phyloP scores from a whole-genome alignment of 2,888 invertebrate genomes.

The Tridacna gigas region DNA sequence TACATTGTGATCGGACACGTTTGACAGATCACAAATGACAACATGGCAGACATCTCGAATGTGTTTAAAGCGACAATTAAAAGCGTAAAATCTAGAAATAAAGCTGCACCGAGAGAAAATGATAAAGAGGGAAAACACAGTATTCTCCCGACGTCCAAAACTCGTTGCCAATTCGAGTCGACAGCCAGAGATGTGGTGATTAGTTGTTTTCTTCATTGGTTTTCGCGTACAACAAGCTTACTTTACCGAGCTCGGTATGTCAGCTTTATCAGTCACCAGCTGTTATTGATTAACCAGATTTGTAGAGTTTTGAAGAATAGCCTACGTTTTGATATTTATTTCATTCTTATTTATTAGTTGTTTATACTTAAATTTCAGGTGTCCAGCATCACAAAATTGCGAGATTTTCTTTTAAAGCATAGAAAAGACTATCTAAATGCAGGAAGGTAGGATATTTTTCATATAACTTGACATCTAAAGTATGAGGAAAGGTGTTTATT shows the following conservation, averaged over 20 bases:
- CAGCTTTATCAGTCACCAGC: too few relatives aligned
- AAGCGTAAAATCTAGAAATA: conserved; percentile 87
- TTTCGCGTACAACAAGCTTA: neutral
- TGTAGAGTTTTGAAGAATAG: too few relatives aligned
- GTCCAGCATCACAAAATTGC: conserved; percentile 90
- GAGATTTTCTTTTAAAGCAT: conserved; percentile 93
- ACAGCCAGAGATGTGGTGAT: conserved; percentile 90
- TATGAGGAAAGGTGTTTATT: too few relatives aligned
- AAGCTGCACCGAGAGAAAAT: conserved; percentile 61
- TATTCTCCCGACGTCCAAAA: conserved; percentile 66
- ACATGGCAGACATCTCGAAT: conserved; percentile 80
- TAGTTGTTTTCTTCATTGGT: conserved; percentile 2
- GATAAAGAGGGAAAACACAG: conserved; percentile 61
- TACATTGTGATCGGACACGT: neutral
- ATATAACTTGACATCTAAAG: too few relatives aligned
- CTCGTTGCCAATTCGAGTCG: conserved; percentile 87
- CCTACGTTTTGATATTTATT: conserved; percentile 53
- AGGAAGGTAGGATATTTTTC: conserved; percentile 75
- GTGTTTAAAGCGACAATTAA: conserved; percentile 95
- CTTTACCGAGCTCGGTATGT: too few relatives aligned
- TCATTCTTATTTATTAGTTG: conserved; percentile 41
- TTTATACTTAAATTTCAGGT: conserved; percentile 86
- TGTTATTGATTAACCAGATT: too few relatives aligned
- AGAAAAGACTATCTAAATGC: conserved; percentile 93
- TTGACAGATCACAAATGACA: conserved; percentile 13